phyloP scores from a whole-genome alignment of 2,888 invertebrate species.

The Augiades crinisus region DNA sequence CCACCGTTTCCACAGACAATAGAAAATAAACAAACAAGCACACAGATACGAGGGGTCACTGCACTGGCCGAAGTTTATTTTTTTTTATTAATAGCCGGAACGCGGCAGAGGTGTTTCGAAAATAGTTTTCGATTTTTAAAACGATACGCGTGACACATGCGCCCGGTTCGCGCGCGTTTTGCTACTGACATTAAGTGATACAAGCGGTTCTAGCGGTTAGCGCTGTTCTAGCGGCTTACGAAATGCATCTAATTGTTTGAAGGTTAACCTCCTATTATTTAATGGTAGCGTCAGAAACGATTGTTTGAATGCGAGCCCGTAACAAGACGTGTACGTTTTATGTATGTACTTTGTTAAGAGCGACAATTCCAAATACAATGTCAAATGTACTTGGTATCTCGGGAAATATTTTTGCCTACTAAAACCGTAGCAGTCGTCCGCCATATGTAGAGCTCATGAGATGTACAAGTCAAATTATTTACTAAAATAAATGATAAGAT shows the following conservation, averaged over 20 bases:
- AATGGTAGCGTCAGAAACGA: neutral
- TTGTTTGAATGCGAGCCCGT: neutral
- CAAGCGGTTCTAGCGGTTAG: constrained; percentile 29
- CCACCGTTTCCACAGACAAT: constrained; percentile 21
- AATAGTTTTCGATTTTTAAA: constrained; percentile 27
- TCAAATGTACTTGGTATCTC: too few relatives aligned
- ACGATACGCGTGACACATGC: constrained; percentile 52
- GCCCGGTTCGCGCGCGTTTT: constrained; percentile 53
- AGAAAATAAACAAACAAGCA: constrained; percentile 29
- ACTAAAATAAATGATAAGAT: too few relatives aligned
- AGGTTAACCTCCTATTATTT: constrained; percentile 3
- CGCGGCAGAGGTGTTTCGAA: constrained; percentile 23
- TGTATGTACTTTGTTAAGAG: neutral
- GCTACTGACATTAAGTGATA: constrained; percentile 54
- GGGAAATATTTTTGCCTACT: too few relatives aligned
- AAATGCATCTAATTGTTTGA: constrained; percentile 22
- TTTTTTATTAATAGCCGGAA: constrained; percentile 50
- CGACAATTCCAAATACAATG: too few relatives aligned
- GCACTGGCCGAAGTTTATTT: constrained; percentile 59
- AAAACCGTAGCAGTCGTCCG: too few relatives aligned
- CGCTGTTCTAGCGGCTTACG: constrained; percentile 32
- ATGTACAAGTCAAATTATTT: too few relatives aligned
- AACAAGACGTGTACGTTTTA: neutral
- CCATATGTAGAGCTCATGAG: too few relatives aligned
- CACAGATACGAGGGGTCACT: constrained; percentile 51